Percentiles rank a stretch among this genome's conserved stretches.
Conservation (phyloP, 2,113 vertebrate species). For the Sus scrofa region T2T-Sscrofa CM000823.6:60848501-60849000, state of each 20-base stretch:
- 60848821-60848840: background rate
- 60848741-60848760: background rate
- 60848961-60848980: background rate
- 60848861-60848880: background rate
- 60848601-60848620: background rate
- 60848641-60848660: background rate
- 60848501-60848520: no score
- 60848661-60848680: background rate
- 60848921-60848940: background rate
- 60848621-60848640: background rate
- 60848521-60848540: background rate
- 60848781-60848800: slow-evolving; percentile 16
- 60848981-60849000: background rate
- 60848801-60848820: background rate
- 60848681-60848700: background rate
- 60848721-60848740: background rate
- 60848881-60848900: background rate
- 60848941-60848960: background rate
- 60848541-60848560: background rate
- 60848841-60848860: background rate
- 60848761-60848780: background rate
- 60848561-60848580: background rate
- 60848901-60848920: background rate
- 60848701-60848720: background rate
- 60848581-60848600: background rate